Base-by-base conservation (phyloP, 2,888 invertebrate species). In the Athalia cordata region DNA sequence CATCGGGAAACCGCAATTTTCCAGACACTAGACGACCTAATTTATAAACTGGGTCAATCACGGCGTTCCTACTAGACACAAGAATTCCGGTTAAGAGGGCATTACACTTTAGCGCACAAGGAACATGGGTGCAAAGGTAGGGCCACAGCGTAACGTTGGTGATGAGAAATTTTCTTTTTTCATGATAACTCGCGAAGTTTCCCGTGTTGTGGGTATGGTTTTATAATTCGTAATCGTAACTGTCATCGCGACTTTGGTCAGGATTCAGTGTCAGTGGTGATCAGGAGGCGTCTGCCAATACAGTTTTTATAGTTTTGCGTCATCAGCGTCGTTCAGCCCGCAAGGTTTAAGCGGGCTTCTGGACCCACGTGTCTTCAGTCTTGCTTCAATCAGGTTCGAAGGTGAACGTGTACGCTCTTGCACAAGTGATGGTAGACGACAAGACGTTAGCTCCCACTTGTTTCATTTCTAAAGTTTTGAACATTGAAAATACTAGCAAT, bases 291-390 rank as follows among this genome's bases (percentile, higher is more conserved):
- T 9, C 68, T 43, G 6, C 11, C 55, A 29, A 65, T 47, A 43
- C 13, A 11, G 52, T 50, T 43, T 55, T 55, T 50, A 29, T 29
- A 43, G 55, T 68, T 68, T 68, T 49, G 29, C 68, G 68, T 68
- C 68, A 68, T 68, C 15, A 50, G 43, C 68, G 68, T 52, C 52
- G 68, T 29, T 29, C 29, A 29, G 29, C 52, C 68, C 68, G 50
- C 68, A 29, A 47, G 29, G 9, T 68, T 68, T 15, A 68, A 9
- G 43, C 68, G 68, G 52, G 68, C 65, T 29, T 29, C 29, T 8
- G 55, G 13, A 67, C 68, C 68, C 68, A 68, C 68, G 68, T 68
- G 68, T 68, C 68, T 52, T 68, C 68, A 68, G 68, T 68, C 68
- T 68, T 68, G 68, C 29, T 29, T 29, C 29, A 68, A 68, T 68